Conservation (phyloP, 2,888 invertebrate genomes). For the Drosophila histrio region DNA sequence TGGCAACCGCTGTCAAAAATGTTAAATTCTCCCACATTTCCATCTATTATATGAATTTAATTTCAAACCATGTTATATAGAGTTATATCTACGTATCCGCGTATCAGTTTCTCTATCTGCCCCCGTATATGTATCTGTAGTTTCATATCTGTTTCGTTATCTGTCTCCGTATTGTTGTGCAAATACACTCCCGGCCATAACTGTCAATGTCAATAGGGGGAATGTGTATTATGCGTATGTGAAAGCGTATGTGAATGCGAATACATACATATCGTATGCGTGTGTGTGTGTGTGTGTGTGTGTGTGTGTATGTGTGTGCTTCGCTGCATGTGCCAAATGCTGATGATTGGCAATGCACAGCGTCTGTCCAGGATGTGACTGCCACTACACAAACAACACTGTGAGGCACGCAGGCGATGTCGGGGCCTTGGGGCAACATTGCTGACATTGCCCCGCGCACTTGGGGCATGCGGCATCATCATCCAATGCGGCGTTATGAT, state of each 20-base stretch:
- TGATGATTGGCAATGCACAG: slow-evolving; percentile 53
- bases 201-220: slow-evolving; percentile 73
- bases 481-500: slow-evolving; percentile 37
- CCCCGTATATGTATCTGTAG: not conserved
- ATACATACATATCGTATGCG: too few species aligned
- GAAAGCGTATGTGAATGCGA: slow-evolving; percentile 2
- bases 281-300: not conserved
- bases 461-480: slow-evolving; percentile 7
- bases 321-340: slow-evolving; percentile 41
- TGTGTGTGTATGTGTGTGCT: slow-evolving; percentile 9
- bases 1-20: not conserved
- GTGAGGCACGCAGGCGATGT: slow-evolving; percentile 18
- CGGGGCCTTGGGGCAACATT: slow-evolving; percentile 18
- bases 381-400: slow-evolving; percentile 28
- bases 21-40: not conserved
- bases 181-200: slow-evolving; percentile 72
- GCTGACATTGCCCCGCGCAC: slow-evolving; percentile 8
- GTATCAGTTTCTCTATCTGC: not conserved
- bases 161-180: slow-evolving; percentile 34
- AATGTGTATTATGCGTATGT: not conserved
- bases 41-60: not conserved
- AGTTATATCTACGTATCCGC: not conserved
- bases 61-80: not conserved
- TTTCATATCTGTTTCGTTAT: not conserved
- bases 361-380: slow-evolving; percentile 49